Percentiles rank a stretch among this genome's conserved stretches.
Evolutionary conservation across 2,113 vertebrate species (phyloP).

Genomic region (Peromyscus maniculatus): DNA sequence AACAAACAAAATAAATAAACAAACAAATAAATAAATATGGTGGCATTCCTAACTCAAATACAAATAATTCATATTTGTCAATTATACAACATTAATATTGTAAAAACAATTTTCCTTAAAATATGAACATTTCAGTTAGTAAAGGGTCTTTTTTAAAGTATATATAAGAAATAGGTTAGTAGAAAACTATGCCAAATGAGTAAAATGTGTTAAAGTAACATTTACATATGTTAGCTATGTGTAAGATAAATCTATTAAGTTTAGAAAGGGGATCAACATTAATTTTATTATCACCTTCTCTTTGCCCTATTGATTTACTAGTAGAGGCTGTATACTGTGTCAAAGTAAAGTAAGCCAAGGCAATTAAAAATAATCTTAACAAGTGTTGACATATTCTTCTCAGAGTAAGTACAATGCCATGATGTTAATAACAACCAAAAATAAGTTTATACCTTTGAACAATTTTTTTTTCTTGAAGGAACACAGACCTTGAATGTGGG

Average conservation of each 20-base stretch:
- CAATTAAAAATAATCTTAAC: conserved; percentile 62
- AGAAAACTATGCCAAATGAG: conserved; percentile 31
- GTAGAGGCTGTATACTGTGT: conserved; percentile 36
- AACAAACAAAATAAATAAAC: neutral
- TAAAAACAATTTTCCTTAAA: neutral
- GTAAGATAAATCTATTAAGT: conserved; percentile 54
- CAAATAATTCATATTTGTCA: neutral
- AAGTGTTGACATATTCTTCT: conserved; percentile 62
- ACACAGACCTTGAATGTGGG: conserved; percentile 49
- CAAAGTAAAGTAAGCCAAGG: conserved; percentile 29
- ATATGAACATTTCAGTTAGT: conserved; percentile 2
- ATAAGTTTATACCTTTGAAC: conserved; percentile 61
- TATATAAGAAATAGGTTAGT: conserved; percentile 19
- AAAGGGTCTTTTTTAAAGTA: conserved; percentile 27
- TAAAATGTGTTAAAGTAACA: conserved; percentile 51
- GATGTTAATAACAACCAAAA: conserved; percentile 66
- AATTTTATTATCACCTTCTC: conserved; percentile 67
- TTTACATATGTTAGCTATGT: conserved; percentile 12
- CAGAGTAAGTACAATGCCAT: conserved; percentile 43
- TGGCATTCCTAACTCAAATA: neutral
- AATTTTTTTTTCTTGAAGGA: neutral
- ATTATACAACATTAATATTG: neutral
- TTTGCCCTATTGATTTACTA: conserved; percentile 51
- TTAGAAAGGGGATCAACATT: conserved; percentile 62
- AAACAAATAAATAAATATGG: neutral